Evolutionary conservation across 2,113 vertebrate species (phyloP).

Genomic region (Cygnus buccinator): DNA sequence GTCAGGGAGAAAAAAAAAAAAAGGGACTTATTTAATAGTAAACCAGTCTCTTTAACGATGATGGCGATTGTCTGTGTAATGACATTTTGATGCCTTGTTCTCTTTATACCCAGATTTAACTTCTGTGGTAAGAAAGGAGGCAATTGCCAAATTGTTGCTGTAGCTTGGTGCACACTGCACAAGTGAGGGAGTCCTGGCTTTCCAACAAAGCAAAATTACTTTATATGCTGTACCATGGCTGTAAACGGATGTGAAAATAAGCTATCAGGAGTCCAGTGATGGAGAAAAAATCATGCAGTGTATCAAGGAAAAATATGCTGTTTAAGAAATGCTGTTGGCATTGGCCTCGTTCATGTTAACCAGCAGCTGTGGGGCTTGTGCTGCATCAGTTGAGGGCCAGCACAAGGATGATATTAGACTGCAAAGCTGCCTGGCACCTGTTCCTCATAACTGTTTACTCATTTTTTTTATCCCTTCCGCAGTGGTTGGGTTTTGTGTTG

Average conservation of each 20-base stretch:
- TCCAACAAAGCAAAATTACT: background rate
- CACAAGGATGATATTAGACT: background rate
- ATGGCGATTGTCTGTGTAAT: background rate
- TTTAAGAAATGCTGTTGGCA: background rate
- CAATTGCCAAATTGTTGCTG: background rate
- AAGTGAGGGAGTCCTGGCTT: background rate
- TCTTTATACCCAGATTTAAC: background rate
- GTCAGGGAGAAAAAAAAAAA: too few relatives aligned
- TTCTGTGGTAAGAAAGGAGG: background rate
- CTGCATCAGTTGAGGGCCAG: background rate
- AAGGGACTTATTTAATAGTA: background rate
- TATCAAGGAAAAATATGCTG: background rate
- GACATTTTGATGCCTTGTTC: background rate
- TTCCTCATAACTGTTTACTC: background rate
- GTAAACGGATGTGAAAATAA: background rate
- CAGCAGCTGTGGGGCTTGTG: rapidly evolving
- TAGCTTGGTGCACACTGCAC: background rate
- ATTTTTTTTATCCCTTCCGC: background rate
- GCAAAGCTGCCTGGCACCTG: background rate
- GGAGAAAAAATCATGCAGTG: background rate
- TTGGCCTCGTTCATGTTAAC: background rate
- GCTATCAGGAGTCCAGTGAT: background rate
- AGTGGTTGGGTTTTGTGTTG: background rate
- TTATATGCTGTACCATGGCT: background rate
- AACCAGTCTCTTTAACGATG: background rate